Conservation (phyloP, 2,797 vertebrate genomes). For the Rhinogobio ventralis region DNA sequence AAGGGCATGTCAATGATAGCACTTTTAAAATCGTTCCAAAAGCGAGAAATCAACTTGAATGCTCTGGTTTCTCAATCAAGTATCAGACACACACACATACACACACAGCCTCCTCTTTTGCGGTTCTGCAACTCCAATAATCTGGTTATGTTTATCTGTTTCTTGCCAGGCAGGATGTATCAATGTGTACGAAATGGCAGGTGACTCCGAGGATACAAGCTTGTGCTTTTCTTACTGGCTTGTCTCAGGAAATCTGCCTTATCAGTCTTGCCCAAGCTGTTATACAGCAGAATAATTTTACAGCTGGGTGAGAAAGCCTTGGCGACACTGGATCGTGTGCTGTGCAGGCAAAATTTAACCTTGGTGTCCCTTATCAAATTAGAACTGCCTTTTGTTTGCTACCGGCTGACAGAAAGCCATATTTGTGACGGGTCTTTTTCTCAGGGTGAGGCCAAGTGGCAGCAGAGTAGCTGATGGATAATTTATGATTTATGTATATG, state of each 20-base stretch:
- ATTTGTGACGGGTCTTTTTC: conserved; percentile 35
- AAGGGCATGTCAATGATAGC: conserved; percentile 20
- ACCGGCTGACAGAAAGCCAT: conserved; percentile 39
- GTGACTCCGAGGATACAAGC: conserved; percentile 15
- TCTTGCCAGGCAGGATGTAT: conserved; percentile 36
- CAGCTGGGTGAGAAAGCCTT: conserved; percentile 44
- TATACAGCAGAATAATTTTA: conserved; percentile 50
- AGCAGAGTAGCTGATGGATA: conserved; percentile 34
- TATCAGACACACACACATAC: background rate
- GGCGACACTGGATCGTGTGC: conserved; percentile 42
- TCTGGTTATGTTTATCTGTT: conserved; percentile 35
- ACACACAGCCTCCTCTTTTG: background rate
- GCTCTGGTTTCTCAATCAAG: conserved; percentile 4
- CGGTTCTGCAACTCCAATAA: conserved; percentile 12
- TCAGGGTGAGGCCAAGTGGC: conserved; percentile 35
- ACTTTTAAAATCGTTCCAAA: background rate
- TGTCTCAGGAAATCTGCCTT: conserved; percentile 45
- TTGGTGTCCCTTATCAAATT: conserved; percentile 56
- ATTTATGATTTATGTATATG: conserved; percentile 54
- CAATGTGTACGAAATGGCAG: conserved; percentile 23
- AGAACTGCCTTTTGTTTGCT: conserved; percentile 55
- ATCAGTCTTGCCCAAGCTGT: conserved; percentile 54
- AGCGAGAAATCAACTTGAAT: background rate
- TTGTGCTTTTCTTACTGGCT: conserved; percentile 37
- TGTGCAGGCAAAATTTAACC: conserved; percentile 52